Evolutionary conservation across 2,797 vertebrate genomes (phyloP), one percentile per base, ranked within the genome.

Genomic region (Ispidina lecontei): DNA sequence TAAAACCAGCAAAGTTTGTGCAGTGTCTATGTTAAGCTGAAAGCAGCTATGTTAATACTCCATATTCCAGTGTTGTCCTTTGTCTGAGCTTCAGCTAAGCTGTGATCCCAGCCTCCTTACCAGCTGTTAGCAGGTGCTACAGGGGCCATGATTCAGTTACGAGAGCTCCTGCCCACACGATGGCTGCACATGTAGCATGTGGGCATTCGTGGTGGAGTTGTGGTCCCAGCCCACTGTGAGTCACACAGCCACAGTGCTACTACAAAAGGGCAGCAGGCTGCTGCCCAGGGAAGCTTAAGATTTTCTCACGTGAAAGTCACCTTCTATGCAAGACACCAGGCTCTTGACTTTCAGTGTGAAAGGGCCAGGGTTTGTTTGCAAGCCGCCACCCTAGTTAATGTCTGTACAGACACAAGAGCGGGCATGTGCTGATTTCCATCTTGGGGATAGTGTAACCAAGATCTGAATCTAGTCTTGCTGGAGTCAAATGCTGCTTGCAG

Each of bases 361-460:
- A 76, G 43, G 55, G 12, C 17, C 4, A 39, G 25, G 5, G 8
- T 75, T 46, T 79, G 14, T 73, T 62, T 70, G 79, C 19, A 4
- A 51, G 39, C 49, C 73, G 44, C 72, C 54, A 55, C 19, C 15
- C 21, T 31, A 25, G 43, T 64, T 75, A 29, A 16, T 56, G 21
- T 26, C n/a, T 55, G 13, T 31, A 55, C n/a, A 16, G 41, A 25
- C 13, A 12, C 49, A 39, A 47, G 46, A 55, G 64, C 2, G 7
- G 10, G 23, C 2, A 2, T 0, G 1, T 47, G 63, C 64, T 26
- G 56, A 23, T 64, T 83, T 91, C 79, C 17, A 25, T 70, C 71
- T 59, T 0, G 0, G 3, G 2, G 7, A 39, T 5, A 49, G 22
- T 0, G 0, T 16, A 35, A 73, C 37, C 31, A 55, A 19, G 23